phyloP scores from a whole-genome alignment of 2,113 vertebrate genomes.

The Atractosteus spatula region DNA sequence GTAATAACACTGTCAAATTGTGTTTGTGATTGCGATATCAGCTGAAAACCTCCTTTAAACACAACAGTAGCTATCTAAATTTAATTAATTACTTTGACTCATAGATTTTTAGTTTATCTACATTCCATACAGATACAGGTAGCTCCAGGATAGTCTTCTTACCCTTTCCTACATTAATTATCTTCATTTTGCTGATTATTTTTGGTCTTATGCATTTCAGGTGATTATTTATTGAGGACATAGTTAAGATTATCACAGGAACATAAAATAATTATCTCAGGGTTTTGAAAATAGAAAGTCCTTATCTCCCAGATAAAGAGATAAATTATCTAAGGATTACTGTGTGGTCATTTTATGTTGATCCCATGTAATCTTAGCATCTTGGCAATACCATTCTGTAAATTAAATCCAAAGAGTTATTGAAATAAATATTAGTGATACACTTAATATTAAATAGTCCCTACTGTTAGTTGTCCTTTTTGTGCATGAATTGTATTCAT shows the following conservation, averaged over 20 bases:
- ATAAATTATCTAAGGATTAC: conserved; percentile 51
- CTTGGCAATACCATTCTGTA: too few species aligned
- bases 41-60: conserved; percentile 47
- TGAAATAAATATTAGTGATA: too few species aligned
- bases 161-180: conserved; percentile 25
- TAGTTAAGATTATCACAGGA: conserved; percentile 57
- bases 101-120: conserved; percentile 49
- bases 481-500: too few species aligned
- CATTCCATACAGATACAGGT: conserved; percentile 35
- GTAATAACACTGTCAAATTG: conserved; percentile 48
- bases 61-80: conserved; percentile 47
- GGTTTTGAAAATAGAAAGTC: conserved; percentile 49
- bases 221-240: conserved; percentile 31
- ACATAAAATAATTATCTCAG: conserved; percentile 54
- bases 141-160: conserved; percentile 21
- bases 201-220: conserved; percentile 29
- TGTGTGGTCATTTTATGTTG: conserved; percentile 31
- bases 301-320: conserved; percentile 48
- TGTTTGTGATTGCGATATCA: conserved; percentile 51
- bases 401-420: too few species aligned
- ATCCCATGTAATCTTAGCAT: too few species aligned
- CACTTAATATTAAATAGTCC: too few species aligned
- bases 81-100: conserved; percentile 53
- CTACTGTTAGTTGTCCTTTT: too few species aligned
- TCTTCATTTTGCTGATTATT: conserved; percentile 20